Conservation (phyloP, 2,797 vertebrate species). For the Mus spretus region DNA sequence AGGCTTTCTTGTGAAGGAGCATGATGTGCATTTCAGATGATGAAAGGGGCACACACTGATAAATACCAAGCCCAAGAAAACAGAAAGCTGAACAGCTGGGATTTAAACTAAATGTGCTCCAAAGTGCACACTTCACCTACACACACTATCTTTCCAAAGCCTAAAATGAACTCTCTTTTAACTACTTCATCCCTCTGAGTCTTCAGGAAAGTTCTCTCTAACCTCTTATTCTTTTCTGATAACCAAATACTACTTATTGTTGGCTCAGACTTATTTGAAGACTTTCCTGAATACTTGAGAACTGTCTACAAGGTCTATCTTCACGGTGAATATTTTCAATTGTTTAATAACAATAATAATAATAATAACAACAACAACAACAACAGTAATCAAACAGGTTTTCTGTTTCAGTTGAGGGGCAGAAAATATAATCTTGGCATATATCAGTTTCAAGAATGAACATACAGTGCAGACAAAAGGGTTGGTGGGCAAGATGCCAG, state of each 20-base stretch:
- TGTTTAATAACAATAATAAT: neutral
- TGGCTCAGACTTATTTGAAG: conserved; percentile 23
- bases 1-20: neutral
- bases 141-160: neutral
- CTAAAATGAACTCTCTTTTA: neutral
- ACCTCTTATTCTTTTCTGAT: neutral
- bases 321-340: neutral
- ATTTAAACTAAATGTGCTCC: neutral
- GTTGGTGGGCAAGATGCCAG: neutral
- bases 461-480: neutral
- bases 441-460: conserved; percentile 12
- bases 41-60: neutral
- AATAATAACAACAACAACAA: neutral
- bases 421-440: neutral
- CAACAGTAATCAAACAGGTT: neutral
- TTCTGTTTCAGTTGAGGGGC: neutral
- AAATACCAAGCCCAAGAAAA: neutral
- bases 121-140: too few relatives aligned
- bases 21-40: conserved; percentile 1
- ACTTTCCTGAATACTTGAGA: neutral
- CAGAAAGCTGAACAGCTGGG: neutral
- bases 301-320: neutral
- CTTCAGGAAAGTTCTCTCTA: neutral
- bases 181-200: neutral
- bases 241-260: conserved; percentile 19